Conservation (phyloP, 2,888 invertebrate species). For the Drosophila bunnanda region DNA sequence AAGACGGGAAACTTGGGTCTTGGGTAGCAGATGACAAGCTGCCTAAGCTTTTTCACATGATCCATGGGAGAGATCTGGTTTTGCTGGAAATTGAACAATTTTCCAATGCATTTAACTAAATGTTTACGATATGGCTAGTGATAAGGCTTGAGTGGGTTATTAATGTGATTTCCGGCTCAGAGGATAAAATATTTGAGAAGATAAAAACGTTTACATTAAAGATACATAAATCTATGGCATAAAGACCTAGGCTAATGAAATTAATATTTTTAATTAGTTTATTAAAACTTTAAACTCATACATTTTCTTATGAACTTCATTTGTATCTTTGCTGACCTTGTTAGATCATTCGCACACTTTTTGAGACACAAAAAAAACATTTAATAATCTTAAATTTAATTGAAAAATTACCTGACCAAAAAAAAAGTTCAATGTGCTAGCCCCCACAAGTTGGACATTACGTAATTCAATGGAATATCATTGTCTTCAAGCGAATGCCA, state of each 20-base stretch:
- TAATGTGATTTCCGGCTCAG: conserved; percentile 10
- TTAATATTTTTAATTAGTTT: background rate
- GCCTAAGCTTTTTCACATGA: conserved; percentile 26
- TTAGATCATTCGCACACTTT: conserved; percentile 9
- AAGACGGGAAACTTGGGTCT: conserved; percentile 3
- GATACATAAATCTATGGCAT: too few relatives aligned
- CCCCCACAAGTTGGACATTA: conserved; percentile 39
- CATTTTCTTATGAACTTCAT: too few relatives aligned
- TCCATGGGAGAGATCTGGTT: conserved; percentile 29
- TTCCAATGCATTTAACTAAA: conserved; percentile 27
- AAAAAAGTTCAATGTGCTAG: conserved; percentile 11
- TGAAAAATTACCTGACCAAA: conserved; percentile 50
- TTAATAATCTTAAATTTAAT: conserved; percentile 27
- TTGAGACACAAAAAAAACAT: conserved; percentile 1
- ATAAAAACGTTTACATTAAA: background rate
- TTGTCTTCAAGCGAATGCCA: conserved; percentile 23
- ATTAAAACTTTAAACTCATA: too few relatives aligned
- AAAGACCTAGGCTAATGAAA: background rate
- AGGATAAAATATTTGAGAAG: background rate
- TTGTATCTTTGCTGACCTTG: background rate
- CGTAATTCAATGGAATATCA: conserved; percentile 33
- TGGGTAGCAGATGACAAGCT: conserved; percentile 33
- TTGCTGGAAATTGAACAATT: conserved; percentile 22
- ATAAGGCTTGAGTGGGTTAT: conserved; percentile 13
- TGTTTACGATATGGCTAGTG: conserved; percentile 18